These are phyloP conservation scores for human (Homo sapiens) DNA, from an alignment of 2,113 vertebrate genomes.

Conservation along the genomic window DNA sequence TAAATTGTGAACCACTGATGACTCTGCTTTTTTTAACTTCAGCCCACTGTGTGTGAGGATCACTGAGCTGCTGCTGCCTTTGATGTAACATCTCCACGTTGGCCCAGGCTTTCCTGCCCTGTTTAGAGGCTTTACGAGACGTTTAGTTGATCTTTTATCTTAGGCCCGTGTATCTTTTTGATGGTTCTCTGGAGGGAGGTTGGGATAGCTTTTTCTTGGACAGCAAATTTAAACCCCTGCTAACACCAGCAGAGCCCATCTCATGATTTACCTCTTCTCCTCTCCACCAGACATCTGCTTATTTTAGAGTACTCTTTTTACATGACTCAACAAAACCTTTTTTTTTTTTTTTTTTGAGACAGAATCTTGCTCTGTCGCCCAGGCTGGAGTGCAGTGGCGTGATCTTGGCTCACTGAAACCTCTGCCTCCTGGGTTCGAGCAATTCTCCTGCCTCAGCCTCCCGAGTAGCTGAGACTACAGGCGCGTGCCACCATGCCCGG, in stretches of 20 bases:
- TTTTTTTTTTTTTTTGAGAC: neutral
- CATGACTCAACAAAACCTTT: neutral
- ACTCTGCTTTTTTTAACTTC: neutral
- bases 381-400: too few relatives aligned
- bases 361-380: too few relatives aligned
- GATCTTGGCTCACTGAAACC: too few relatives aligned
- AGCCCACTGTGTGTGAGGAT: neutral
- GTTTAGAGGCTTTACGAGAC: neutral
- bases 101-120: neutral
- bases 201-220: neutral
- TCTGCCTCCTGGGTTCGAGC: too few relatives aligned
- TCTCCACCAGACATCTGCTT: neutral
- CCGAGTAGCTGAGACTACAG: too few relatives aligned
- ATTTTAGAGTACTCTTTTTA: neutral
- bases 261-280: neutral
- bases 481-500: rapidly evolving
- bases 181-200: too few relatives aligned
- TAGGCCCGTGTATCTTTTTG: too few relatives aligned
- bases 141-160: neutral
- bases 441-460: too few relatives aligned
- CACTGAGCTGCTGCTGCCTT: neutral
- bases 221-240: neutral
- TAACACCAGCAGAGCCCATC: neutral
- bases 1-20: neutral
- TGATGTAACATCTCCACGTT: neutral